phyloP scores from a whole-genome alignment of 2,113 vertebrate genomes.

The Micronycteris hirsuta region DNA sequence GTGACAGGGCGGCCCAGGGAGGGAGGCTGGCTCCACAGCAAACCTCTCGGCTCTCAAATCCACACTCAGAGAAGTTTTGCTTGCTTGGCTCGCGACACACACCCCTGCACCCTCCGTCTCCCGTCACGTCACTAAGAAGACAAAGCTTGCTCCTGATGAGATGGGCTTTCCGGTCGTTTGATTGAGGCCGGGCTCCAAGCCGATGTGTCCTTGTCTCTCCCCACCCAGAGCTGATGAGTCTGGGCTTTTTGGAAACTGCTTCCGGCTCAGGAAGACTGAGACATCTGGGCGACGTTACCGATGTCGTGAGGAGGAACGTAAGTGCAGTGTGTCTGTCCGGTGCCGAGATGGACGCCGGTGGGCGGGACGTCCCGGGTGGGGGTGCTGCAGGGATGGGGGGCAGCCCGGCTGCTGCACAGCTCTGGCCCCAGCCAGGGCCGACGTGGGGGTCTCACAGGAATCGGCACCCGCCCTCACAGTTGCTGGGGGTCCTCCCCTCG shows the following conservation, averaged over 20 bases:
- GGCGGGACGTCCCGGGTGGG: rapidly evolving
- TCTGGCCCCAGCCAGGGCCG: neutral
- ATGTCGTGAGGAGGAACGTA: constrained; percentile 54
- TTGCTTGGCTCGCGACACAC: rapidly evolving
- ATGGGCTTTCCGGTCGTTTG: rapidly evolving
- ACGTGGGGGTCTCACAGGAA: neutral
- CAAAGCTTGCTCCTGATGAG: rapidly evolving
- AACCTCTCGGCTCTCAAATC: neutral
- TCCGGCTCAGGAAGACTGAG: neutral
- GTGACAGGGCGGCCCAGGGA: neutral
- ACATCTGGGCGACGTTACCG: constrained; percentile 56
- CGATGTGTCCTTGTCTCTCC: neutral
- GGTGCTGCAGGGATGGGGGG: neutral
- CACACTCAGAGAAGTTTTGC: rapidly evolving
- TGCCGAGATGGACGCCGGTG: rapidly evolving
- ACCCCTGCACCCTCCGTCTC: too few relatives aligned
- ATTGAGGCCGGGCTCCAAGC: rapidly evolving
- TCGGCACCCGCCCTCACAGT: rapidly evolving
- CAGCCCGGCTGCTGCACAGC: neutral
- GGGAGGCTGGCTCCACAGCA: neutral
- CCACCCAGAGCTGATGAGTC: constrained; percentile 49
- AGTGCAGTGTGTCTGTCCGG: neutral
- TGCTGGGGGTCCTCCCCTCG: neutral
- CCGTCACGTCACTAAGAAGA: rapidly evolving
- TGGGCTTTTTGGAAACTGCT: constrained; percentile 62